These are phyloP conservation scores for Microcebus lehilahytsara DNA, from an alignment of 2,113 vertebrate species.

Conservation along the genomic window DNA sequence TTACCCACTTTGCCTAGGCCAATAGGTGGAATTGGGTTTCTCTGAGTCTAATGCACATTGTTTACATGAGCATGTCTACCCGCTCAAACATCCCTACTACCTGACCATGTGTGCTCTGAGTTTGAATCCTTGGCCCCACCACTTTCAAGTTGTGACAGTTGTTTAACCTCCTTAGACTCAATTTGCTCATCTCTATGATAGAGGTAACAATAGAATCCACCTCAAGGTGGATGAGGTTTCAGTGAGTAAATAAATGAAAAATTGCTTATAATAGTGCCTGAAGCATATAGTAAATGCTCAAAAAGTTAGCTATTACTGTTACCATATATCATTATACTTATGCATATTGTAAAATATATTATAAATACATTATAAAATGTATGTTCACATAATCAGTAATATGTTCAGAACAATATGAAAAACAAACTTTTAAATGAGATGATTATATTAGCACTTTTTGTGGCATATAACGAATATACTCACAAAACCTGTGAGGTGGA, in stretches of 20 bases:
- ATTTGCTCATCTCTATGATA: not conserved
- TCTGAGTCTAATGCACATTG: not conserved
- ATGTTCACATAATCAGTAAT: not conserved
- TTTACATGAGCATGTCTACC: not conserved
- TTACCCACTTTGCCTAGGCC: not conserved
- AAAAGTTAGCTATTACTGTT: not conserved
- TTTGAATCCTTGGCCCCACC: not conserved
- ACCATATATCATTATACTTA: not conserved
- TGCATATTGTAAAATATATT: not conserved
- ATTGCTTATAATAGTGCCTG: not conserved
- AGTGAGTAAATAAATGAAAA: not conserved
- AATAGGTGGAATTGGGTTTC: not conserved
- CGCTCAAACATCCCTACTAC: not conserved
- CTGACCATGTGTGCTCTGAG: not conserved
- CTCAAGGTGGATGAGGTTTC: not conserved
- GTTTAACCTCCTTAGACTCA: not conserved
- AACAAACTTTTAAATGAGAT: not conserved
- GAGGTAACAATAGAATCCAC: not conserved
- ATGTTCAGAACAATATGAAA: not conserved
- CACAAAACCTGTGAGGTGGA: not conserved
- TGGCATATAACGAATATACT: not conserved
- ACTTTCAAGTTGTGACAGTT: not conserved
- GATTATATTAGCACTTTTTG: too few relatives aligned
- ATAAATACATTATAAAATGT: not conserved
- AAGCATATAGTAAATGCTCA: not conserved